A percentile compares a stretch with the other conserved stretches of the same genome.
These are phyloP conservation scores for Amphimedon queenslandica DNA, from an alignment of 37 sponge, comb jelly and placozoan species.

Conservation along the genomic window DNA sequence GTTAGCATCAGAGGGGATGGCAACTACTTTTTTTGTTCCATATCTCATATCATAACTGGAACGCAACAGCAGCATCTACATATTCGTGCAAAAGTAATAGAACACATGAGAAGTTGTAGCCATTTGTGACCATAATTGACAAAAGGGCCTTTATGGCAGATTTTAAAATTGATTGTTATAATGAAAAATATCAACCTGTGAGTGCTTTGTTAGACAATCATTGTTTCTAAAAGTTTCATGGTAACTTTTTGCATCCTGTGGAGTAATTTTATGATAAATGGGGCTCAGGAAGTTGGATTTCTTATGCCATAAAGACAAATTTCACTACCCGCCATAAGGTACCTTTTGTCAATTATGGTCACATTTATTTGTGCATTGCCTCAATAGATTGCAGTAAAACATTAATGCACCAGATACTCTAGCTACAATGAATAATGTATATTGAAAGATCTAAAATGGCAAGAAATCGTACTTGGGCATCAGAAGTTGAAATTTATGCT, in stretches of 20 bases:
- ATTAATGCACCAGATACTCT: neutral
- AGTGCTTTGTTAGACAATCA: no score
- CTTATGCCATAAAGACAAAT: no score
- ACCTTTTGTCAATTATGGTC: no score
- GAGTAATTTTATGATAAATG: no score
- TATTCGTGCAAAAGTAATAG: neutral
- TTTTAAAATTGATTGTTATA: no score
- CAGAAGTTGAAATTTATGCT: conserved; percentile 3
- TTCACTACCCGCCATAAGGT: no score
- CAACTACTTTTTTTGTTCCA: conserved; percentile 23
- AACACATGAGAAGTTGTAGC: conserved; percentile 5
- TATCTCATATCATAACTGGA: conserved; percentile 11
- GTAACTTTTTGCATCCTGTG: no score
- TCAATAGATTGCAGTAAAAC: neutral
- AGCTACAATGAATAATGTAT: neutral
- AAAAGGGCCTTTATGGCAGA: no score
- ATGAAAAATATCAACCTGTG: no score
- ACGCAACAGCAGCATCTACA: conserved; percentile 7
- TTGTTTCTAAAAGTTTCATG: no score
- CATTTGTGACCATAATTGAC: no score
- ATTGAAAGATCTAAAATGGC: neutral
- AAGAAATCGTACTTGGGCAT: conserved; percentile 2
- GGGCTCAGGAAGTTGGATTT: no score
- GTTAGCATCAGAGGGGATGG: conserved; percentile 23
- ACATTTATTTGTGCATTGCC: neutral